Base-by-base conservation (phyloP, 2,113 vertebrate genomes). In the Mystacornis crossleyi region DNA sequence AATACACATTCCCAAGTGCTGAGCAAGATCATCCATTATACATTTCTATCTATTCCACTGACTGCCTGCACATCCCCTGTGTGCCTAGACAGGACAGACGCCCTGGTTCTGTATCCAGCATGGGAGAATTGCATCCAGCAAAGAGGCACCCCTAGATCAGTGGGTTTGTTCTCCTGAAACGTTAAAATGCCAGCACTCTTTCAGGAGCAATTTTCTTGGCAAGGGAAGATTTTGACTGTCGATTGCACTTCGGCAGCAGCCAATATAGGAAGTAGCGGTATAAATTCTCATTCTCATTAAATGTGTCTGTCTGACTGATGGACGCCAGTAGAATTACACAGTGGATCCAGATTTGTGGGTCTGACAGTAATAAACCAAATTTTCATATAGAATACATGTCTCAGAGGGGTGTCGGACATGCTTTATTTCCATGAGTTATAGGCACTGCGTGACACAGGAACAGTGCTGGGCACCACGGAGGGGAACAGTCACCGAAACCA, bases 331-430 rank as follows among this genome's bases (percentile, higher is more conserved):
- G 98, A 98, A 98, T 98, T 98, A 98, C 97, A 95, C 95, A 97
- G 98, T 12, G 40, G 97, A 97, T 97, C 98, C 98, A 98, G 98
- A 98, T 98, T 98, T 98, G 98, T 98, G 97, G 98, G 97, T 93
- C 97, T 93, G 97, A 97, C 97, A 98, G 97, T 97, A 97, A 98
- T 98, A 98, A 98, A 98, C 96, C 97, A 98, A 98, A 98, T 98
- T 98, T 98, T 98, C 98, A 98, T 98, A 98, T 98, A 98, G 98
- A 98, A 98, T 97, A 98, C 98, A 97, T 98, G 97, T 98, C 98
- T 98, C 57, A 3, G 96, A 97, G 97, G 91, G 97, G 94, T 90
- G 97, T 97, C 7, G 51, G 96, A 92, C 66, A 73, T 98, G 97
- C 97, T 98, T 98, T 98, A 98, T 98, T 98, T 98, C 98, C 12